Percentiles rank a stretch among this genome's conserved stretches.
Conservation (phyloP, 2,797 vertebrate genomes). For the Sebastolobus altivelis region DNA sequence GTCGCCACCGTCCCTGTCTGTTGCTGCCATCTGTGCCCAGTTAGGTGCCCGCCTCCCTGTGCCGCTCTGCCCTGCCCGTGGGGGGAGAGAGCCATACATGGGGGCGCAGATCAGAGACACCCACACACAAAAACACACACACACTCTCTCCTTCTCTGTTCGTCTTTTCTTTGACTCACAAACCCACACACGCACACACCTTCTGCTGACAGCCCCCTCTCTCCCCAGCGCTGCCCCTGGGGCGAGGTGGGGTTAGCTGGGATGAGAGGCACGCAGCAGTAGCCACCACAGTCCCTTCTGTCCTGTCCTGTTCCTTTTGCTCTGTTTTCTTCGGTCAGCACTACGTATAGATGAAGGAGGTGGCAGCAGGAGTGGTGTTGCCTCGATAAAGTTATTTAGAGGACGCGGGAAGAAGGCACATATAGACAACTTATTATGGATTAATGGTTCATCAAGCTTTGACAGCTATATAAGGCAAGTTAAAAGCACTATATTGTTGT, state of each 20-base stretch:
- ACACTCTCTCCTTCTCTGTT: slow-evolving; percentile 18
- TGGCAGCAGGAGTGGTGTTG: slow-evolving; percentile 32
- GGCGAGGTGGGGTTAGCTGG: slow-evolving; percentile 76
- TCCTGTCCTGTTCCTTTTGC: slow-evolving; percentile 67
- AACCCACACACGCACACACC: slow-evolving; percentile 54
- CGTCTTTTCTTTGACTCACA: slow-evolving; percentile 48
- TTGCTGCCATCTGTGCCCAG: slow-evolving; percentile 81
- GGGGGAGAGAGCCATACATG: slow-evolving; percentile 67
- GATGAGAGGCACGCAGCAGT: slow-evolving; percentile 77
- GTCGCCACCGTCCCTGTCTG: slow-evolving; percentile 69
- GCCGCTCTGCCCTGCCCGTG: slow-evolving; percentile 74
- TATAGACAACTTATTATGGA: slow-evolving; percentile 48
- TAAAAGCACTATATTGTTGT: slow-evolving; percentile 19
- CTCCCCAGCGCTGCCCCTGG: slow-evolving; percentile 69
- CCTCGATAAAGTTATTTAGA: slow-evolving; percentile 77
- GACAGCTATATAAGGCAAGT: not conserved
- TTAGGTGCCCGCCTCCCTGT: slow-evolving; percentile 77
- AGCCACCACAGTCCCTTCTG: slow-evolving; percentile 80
- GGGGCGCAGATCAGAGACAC: slow-evolving; percentile 71
- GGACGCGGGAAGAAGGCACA: slow-evolving; percentile 49
- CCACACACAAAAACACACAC: slow-evolving; percentile 47
- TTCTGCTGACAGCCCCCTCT: slow-evolving; percentile 71
- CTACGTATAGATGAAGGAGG: slow-evolving; percentile 43
- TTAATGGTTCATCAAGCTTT: slow-evolving; percentile 27
- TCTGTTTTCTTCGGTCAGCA: slow-evolving; percentile 74